Conservation (phyloP, 1,140 invertebrate species). For the Potamilus streckersoni region DNA sequence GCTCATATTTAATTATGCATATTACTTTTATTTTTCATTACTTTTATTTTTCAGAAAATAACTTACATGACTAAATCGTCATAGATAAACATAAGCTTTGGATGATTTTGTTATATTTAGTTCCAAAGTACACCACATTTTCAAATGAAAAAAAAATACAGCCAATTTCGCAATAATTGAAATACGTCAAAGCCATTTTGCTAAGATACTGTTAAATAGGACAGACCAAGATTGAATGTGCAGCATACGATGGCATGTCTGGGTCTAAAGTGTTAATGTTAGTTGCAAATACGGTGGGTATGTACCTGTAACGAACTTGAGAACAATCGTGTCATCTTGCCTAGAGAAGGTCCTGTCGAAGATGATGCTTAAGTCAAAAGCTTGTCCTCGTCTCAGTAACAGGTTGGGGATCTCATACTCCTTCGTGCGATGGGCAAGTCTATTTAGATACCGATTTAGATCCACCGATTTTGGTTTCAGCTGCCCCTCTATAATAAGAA, state of each 20-base stretch:
- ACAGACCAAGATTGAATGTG: background rate
- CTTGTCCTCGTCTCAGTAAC: conserved; percentile 52
- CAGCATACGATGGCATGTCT: background rate
- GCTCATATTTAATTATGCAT: no score
- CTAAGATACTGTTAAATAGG: background rate
- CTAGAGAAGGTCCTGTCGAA: conserved; percentile 50
- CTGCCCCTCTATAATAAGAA: conserved; percentile 39
- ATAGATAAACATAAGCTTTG: no score
- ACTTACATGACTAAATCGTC: no score
- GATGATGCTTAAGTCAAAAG: conserved; percentile 52
- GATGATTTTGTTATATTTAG: no score
- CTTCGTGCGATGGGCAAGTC: conserved; percentile 49
- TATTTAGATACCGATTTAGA: conserved; percentile 47
- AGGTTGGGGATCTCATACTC: conserved; percentile 59
- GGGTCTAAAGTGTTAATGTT: background rate
- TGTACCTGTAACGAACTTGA: conserved; percentile 61
- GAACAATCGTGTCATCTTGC: conserved; percentile 43
- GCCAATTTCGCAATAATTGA: background rate
- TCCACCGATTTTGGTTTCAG: conserved; percentile 57
- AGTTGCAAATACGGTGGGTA: background rate
- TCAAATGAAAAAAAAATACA: background rate
- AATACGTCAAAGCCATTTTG: background rate
- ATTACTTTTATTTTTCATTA: no score
- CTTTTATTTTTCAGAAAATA: no score
- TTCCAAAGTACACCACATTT: background rate